A percentile compares a stretch with the other conserved stretches of the same genome.
These are phyloP conservation scores for Arctia plantaginis DNA, from an alignment of 2,888 invertebrate genomes.

Conservation along the genomic window DNA sequence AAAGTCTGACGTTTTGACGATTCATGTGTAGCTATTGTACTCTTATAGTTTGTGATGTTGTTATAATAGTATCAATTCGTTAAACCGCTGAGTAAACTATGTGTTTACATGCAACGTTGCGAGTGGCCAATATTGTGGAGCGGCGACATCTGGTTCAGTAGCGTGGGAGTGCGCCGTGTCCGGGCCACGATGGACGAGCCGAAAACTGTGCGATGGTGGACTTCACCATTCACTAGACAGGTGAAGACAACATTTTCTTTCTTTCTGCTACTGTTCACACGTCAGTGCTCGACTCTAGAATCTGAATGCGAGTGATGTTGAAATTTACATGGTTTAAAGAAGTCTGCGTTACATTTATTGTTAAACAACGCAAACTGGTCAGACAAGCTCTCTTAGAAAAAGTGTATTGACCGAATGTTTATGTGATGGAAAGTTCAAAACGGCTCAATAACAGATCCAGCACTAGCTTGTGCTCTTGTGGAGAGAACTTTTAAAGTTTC, in stretches of 20 bases:
- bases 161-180: background rate
- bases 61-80: background rate
- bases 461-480: background rate
- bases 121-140: background rate
- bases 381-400: background rate
- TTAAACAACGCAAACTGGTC: background rate
- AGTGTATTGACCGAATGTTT: background rate
- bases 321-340: background rate
- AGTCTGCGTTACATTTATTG: background rate
- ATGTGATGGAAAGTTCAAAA: background rate
- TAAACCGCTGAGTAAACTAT: background rate
- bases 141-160: background rate
- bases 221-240: constrained; percentile 4
- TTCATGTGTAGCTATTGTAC: too few relatives aligned
- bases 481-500: background rate
- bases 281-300: background rate
- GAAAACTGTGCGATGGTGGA: background rate
- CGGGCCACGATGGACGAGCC: background rate
- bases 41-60: background rate
- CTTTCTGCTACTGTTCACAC: background rate
- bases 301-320: background rate
- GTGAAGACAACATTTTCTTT: background rate
- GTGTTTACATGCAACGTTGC: background rate
- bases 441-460: background rate
- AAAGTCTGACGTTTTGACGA: too few relatives aligned